These are phyloP conservation scores for Deroptyus accipitrinus DNA, from an alignment of 2,113 vertebrate genomes.

Conservation along the genomic window DNA sequence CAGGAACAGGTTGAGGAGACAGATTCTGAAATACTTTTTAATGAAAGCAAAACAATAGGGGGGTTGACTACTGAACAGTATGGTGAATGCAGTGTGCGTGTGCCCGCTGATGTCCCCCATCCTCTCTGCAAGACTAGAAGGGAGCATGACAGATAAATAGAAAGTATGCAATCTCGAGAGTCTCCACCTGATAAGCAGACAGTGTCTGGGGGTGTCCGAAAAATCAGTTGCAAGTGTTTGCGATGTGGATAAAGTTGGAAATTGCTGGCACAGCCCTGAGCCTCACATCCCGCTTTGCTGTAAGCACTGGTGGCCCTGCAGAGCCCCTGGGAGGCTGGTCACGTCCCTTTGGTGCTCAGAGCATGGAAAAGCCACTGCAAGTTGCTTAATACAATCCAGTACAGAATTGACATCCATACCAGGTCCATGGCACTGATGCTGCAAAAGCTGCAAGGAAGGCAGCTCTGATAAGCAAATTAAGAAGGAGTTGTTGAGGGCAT, in stretches of 20 bases:
- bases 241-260: not conserved
- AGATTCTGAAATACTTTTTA: not conserved
- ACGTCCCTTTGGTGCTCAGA: accelerated
- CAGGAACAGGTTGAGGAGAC: not conserved
- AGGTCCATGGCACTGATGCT: not conserved
- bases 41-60: not conserved
- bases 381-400: too few relatives aligned
- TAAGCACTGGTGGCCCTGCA: not conserved
- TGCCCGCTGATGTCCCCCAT: not conserved
- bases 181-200: not conserved
- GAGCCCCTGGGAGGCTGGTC: not conserved
- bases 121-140: not conserved
- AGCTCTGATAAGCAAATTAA: not conserved
- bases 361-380: not conserved
- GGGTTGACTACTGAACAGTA: not conserved
- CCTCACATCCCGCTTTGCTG: accelerated
- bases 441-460: not conserved
- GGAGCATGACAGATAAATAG: not conserved
- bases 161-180: not conserved
- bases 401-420: accelerated
- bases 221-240: not conserved
- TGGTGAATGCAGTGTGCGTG: accelerated
- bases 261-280: not conserved
- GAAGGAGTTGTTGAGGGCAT: not conserved
- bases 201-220: not conserved